Base-by-base conservation (phyloP, 37 sponge, comb jelly and placozoan genomes). In the Oopsacas minuta region DNA sequence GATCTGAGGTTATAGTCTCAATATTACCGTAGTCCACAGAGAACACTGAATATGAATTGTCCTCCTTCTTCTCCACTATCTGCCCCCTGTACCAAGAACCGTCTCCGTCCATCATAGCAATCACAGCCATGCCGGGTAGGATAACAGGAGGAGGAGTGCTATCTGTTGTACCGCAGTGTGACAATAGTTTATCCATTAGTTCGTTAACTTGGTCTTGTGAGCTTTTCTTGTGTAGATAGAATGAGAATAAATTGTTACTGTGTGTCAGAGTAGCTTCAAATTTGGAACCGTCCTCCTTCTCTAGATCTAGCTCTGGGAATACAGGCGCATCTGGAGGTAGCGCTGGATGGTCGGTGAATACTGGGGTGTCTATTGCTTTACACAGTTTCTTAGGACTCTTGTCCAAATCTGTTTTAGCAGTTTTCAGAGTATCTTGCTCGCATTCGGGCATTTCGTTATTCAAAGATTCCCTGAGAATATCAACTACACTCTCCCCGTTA, bases 231-330 rank as follows among this genome's bases (percentile, higher is more conserved):
- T 61, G 75, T 32, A 61, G 20, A 34, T 61, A 61, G 75, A 61
- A 61, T 3, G 75, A 61, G 30, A 34, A 10, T n/a, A 61, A 34
- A 34, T 61, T 61, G 75, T 61, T 25, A 34, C 75, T 61, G 75
- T 61, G 75, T 32, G 75, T 61, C 3, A 61, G 75, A 61, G 75
- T 61, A 61, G 75, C 75, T 34, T 61, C 75, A 34, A 61, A 61
- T 34, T 61, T 61, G 75, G 22, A 32, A 5, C 75, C 75, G 75
- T 61, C 75, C 22, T 61, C 75, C 5, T 3, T 61, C 75, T 61
- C 75, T 25, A 61, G 22, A 34, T 61, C 75, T 25, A 61, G 7
- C 75, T 61, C 75, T 3, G 7, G 75, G 75, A 61, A 61, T 10
- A 25, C 7, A 34, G 75, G 17, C 75, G 28, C 75, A 34, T n/a